Conservation (phyloP, 1,140 invertebrate genomes). For the Euschistus heros region DNA sequence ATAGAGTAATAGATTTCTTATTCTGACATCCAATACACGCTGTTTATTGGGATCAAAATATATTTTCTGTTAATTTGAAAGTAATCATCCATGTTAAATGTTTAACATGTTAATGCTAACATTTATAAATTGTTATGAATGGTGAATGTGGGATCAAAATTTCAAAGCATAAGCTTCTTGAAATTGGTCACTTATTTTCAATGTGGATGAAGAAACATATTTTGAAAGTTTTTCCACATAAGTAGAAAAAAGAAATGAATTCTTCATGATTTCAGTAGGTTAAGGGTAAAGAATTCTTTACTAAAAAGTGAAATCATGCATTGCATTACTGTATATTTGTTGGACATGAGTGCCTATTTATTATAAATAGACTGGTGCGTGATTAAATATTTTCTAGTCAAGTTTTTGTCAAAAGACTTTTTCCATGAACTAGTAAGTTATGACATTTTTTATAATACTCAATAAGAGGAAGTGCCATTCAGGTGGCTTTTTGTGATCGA, state of each 20-base stretch:
- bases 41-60: no score
- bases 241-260: background rate
- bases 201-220: slow-evolving; percentile 7
- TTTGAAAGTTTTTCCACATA: slow-evolving; percentile 2
- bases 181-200: slow-evolving; percentile 6
- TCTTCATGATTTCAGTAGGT: no score
- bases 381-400: slow-evolving; percentile 12
- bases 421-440: slow-evolving; percentile 6
- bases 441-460: slow-evolving; percentile 8
- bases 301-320: background rate
- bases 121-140: background rate
- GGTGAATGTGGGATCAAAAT: slow-evolving; percentile 5
- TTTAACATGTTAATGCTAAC: no score
- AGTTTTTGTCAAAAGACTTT: slow-evolving; percentile 2
- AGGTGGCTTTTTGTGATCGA: background rate
- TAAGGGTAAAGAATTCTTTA: background rate
- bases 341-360: slow-evolving; percentile 12
- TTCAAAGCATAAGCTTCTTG: slow-evolving; percentile 6
- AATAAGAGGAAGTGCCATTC: background rate
- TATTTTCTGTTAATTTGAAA: no score
- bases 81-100: no score
- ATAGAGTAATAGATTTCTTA: no score
- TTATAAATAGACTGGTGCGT: slow-evolving; percentile 10
- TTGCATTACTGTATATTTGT: background rate
- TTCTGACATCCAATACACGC: no score